A percentile compares a stretch with the other conserved stretches of the same genome.
Conservation (phyloP, 1,140 invertebrate species). For the Coptotermes formosanus region DNA sequence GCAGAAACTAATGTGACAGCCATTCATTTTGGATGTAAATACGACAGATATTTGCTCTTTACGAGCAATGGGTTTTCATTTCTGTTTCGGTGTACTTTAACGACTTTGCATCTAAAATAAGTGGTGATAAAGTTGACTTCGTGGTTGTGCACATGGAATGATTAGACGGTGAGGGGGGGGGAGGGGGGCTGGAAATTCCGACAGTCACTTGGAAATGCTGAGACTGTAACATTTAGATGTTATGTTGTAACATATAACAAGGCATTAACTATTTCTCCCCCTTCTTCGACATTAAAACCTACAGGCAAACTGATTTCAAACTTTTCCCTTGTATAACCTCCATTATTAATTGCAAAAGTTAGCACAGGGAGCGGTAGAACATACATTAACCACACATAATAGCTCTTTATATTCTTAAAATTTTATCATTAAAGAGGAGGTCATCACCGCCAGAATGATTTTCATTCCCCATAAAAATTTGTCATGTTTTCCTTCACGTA, state of each 20-base stretch:
- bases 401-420: not conserved
- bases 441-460: not conserved
- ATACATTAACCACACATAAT: conserved; percentile 4
- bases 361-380: not conserved
- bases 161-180: too few relatives aligned
- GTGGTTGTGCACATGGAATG: too few relatives aligned
- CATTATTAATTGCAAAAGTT: conserved; percentile 7
- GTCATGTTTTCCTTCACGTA: not conserved
- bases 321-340: not conserved
- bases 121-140: too few relatives aligned
- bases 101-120: too few relatives aligned
- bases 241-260: not conserved
- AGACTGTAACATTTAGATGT: too few relatives aligned
- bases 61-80: too few relatives aligned
- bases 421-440: not conserved
- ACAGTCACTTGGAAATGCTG: not conserved
- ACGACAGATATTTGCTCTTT: too few relatives aligned
- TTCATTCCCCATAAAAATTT: not conserved
- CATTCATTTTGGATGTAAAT: too few relatives aligned
- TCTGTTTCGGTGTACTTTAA: too few relatives aligned
- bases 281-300: not conserved
- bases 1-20: too few relatives aligned
- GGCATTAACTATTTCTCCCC: not conserved
- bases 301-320: conserved; percentile 8
- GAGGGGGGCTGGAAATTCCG: too few relatives aligned